Evolutionary conservation across 2,888 invertebrate genomes (phyloP).

Genomic region (Clistopyga incitator): DNA sequence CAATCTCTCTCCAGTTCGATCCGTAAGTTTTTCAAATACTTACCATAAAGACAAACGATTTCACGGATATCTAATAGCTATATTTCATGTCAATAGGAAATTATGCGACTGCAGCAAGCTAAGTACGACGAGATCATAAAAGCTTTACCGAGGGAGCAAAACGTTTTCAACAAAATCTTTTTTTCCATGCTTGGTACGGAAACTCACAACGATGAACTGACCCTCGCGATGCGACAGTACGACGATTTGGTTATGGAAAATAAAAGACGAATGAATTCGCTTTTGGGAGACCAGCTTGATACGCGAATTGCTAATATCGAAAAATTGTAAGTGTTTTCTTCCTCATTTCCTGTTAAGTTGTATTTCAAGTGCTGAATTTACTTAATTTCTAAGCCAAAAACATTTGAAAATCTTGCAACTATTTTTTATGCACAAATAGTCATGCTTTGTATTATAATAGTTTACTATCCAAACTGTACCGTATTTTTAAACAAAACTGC

Average conservation of each 20-base stretch:
- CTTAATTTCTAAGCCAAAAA: neutral
- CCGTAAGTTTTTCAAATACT: conserved; percentile 72
- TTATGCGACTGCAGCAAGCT: conserved; percentile 76
- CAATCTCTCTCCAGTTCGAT: conserved; percentile 75
- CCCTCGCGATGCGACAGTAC: conserved; percentile 72
- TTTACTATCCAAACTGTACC: too few species aligned
- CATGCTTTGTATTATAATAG: too few species aligned
- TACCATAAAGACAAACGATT: neutral
- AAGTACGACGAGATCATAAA: conserved; percentile 72
- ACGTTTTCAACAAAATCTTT: conserved; percentile 77
- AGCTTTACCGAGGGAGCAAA: conserved; percentile 70
- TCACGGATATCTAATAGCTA: too few species aligned
- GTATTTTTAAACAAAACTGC: too few species aligned
- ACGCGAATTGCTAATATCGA: conserved; percentile 59
- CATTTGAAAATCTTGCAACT: too few species aligned
- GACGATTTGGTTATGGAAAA: conserved; percentile 75
- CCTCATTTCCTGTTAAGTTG: neutral
- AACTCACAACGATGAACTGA: conserved; percentile 67
- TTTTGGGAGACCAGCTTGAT: conserved; percentile 71
- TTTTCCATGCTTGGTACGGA: conserved; percentile 72
- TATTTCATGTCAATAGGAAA: conserved; percentile 71
- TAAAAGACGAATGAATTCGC: conserved; percentile 68
- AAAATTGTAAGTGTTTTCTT: conserved; percentile 66
- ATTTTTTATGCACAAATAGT: too few species aligned
- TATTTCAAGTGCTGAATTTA: neutral